These are phyloP conservation scores for Lepidochrysops patricia DNA, from an alignment of 2,888 invertebrate species.

Conservation along the genomic window DNA sequence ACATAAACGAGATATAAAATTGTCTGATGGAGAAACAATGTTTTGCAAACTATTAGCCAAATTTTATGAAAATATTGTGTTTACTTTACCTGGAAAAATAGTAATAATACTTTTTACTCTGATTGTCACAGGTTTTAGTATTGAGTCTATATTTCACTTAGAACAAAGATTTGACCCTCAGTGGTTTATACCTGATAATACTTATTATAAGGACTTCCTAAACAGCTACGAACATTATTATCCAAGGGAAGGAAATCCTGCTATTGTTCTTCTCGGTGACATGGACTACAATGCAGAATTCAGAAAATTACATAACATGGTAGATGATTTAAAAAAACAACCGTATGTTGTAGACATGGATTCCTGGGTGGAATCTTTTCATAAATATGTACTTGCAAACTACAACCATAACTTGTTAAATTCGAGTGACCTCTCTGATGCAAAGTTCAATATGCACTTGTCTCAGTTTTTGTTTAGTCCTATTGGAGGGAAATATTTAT, in stretches of 20 bases:
- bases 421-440: conserved; percentile 55
- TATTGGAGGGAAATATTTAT: conserved; percentile 79
- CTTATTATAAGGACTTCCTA: conserved; percentile 78
- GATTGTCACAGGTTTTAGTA: conserved; percentile 75
- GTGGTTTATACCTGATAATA: conserved; percentile 84
- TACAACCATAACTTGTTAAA: conserved; percentile 69
- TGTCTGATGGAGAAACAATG: conserved; percentile 70
- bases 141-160: conserved; percentile 76
- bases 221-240: conserved; percentile 73
- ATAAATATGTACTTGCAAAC: conserved; percentile 74
- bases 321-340: conserved; percentile 65
- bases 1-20: conserved; percentile 71
- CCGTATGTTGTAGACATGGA: conserved; percentile 71
- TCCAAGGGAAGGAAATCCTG: conserved; percentile 78
- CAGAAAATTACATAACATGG: conserved; percentile 69
- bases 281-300: conserved; percentile 79
- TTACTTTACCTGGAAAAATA: conserved; percentile 80
- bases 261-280: conserved; percentile 78
- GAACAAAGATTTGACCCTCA: conserved; percentile 86
- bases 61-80: conserved; percentile 78
- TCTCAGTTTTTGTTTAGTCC: conserved; percentile 82
- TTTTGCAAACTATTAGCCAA: conserved; percentile 74
- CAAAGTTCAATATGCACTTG: conserved; percentile 76
- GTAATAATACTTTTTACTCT: conserved; percentile 76
- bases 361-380: conserved; percentile 80